A percentile compares a stretch with the other conserved stretches of the same genome.
These are phyloP conservation scores for Peribatodes rhomboidaria DNA, from an alignment of 2,888 invertebrate species.

Conservation along the genomic window DNA sequence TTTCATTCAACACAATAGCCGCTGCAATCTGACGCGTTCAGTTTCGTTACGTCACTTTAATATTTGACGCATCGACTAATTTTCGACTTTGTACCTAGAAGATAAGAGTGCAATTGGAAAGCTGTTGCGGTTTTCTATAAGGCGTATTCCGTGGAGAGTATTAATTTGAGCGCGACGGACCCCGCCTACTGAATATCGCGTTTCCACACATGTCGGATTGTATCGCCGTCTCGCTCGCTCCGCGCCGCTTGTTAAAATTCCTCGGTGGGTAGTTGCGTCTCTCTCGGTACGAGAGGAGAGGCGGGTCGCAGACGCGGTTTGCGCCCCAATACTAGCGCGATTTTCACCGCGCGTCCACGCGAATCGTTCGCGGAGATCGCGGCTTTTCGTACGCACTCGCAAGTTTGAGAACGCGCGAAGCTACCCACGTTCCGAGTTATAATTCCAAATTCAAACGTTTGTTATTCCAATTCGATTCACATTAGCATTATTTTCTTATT, in stretches of 20 bases:
- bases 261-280: constrained; percentile 82
- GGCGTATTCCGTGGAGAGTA: constrained; percentile 81
- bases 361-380: constrained; percentile 72
- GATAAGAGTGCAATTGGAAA: constrained; percentile 54
- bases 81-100: constrained; percentile 46
- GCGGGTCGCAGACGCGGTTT: constrained; percentile 70
- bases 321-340: constrained; percentile 83
- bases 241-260: constrained; percentile 86
- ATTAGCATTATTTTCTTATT: constrained; percentile 46
- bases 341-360: constrained; percentile 84
- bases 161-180: constrained; percentile 86
- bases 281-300: constrained; percentile 75
- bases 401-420: constrained; percentile 56
- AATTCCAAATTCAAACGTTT: constrained; percentile 41
- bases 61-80: constrained; percentile 47
- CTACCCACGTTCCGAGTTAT: constrained; percentile 45
- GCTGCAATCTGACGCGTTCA: constrained; percentile 78
- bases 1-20: constrained; percentile 86
- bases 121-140: constrained; percentile 60
- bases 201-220: constrained; percentile 82
- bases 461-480: constrained; percentile 41
- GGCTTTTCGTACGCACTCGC: constrained; percentile 61
- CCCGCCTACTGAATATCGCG: constrained; percentile 84
- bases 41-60: constrained; percentile 70
- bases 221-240: constrained; percentile 80